A percentile compares a stretch with the other conserved stretches of the same genome.
Evolutionary conservation across 1,140 invertebrate species (phyloP).

Genomic region (Meteorus sp.): DNA sequence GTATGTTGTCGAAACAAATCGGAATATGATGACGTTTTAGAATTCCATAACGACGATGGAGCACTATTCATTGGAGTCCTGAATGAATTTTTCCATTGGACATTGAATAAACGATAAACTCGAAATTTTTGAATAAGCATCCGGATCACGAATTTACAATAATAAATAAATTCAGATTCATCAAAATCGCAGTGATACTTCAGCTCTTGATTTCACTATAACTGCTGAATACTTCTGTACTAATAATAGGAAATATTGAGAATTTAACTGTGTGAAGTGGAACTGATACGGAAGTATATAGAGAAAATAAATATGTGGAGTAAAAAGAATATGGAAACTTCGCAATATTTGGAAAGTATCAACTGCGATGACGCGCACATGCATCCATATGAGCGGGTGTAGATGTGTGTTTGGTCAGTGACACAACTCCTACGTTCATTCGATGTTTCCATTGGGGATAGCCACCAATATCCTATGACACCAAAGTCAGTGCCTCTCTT

Average conservation of each 20-base stretch:
- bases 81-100: too few species aligned
- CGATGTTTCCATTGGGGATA: slow-evolving; percentile 25
- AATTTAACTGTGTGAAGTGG: not conserved
- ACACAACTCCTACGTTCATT: slow-evolving; percentile 24
- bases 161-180: too few species aligned
- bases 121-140: too few species aligned
- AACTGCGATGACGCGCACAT: too few species aligned
- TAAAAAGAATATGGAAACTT: too few species aligned
- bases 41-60: slow-evolving; percentile 3
- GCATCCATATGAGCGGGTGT: not conserved
- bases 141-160: too few species aligned
- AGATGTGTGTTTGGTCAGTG: slow-evolving; percentile 14
- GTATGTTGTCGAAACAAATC: too few species aligned
- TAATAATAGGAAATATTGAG: slow-evolving; percentile 12
- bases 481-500: not conserved
- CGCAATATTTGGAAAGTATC: too few species aligned
- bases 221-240: not conserved
- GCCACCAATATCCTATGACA: slow-evolving; percentile 21
- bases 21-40: too few species aligned
- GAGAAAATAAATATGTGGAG: not conserved
- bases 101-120: too few species aligned
- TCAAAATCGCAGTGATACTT: too few species aligned
- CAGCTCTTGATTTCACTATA: not conserved
- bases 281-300: not conserved
- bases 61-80: not conserved